Evolutionary conservation across 2,888 invertebrate species (phyloP).

Genomic region (Oxyscelio sp.): DNA sequence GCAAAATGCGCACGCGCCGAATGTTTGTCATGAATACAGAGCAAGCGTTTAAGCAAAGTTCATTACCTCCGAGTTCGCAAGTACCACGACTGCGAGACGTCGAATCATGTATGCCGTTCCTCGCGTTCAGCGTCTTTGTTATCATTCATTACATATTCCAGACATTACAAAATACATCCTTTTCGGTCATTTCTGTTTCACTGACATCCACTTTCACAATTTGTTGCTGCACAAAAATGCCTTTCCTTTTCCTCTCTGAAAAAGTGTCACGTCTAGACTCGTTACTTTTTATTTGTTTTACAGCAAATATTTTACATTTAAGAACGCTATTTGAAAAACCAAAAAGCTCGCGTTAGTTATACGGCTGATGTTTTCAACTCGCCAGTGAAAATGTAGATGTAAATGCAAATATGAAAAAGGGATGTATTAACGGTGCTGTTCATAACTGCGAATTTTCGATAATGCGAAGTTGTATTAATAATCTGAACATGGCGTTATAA

Average conservation of each 20-base stretch:
- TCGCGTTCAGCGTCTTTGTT: conserved; percentile 47
- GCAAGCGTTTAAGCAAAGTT: conserved; percentile 81
- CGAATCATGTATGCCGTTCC: conserved; percentile 61
- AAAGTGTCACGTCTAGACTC: too few species aligned
- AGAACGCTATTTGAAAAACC: too few species aligned
- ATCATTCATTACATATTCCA: conserved; percentile 65
- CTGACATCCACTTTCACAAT: conserved; percentile 36
- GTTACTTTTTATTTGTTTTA: too few species aligned
- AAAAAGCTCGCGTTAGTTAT: too few species aligned
- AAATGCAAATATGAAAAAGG: not conserved
- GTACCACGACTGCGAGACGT: conserved; percentile 58
- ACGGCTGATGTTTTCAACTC: too few species aligned
- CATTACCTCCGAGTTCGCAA: conserved; percentile 77
- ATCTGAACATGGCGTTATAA: conserved; percentile 15
- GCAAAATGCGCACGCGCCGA: too few species aligned
- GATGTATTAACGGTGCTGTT: not conserved
- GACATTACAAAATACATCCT: conserved; percentile 65
- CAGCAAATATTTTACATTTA: too few species aligned
- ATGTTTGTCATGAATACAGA: too few species aligned
- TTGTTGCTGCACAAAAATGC: conserved; percentile 1
- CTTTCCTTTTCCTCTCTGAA: conserved; percentile 11
- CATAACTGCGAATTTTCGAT: conserved; percentile 6
- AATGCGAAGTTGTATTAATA: conserved; percentile 37
- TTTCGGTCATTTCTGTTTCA: conserved; percentile 51
- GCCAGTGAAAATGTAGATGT: too few species aligned